phyloP scores from a whole-genome alignment of 2,797 vertebrate species.

The Zenarchopterus dispar region DNA sequence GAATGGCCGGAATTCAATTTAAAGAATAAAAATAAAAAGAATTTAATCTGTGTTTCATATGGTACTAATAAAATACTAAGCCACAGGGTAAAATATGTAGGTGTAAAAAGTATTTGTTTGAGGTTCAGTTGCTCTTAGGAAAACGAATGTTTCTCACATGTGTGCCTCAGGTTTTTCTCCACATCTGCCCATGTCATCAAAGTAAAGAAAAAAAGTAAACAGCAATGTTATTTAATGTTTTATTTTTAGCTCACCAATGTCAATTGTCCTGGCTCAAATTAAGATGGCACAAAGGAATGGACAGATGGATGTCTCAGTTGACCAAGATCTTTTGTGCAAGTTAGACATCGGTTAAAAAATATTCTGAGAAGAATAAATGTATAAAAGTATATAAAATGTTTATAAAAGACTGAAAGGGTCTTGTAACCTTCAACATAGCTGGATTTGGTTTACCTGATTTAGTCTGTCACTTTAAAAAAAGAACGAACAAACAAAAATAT shows the following conservation, averaged over 20 bases:
- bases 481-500: too few species aligned
- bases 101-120: conserved; percentile 8
- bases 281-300: conserved; percentile 23
- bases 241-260: conserved; percentile 56
- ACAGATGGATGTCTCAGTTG: too few species aligned
- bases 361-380: conserved; percentile 24
- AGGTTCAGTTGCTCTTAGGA: conserved; percentile 14
- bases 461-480: not conserved
- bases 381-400: conserved; percentile 32
- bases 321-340: conserved; percentile 27
- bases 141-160: conserved; percentile 16
- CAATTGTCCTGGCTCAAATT: conserved; percentile 22
- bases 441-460: conserved; percentile 15
- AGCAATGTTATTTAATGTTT: conserved; percentile 41
- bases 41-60: too few species aligned
- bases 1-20: conserved; percentile 50
- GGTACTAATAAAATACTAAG: conserved; percentile 1
- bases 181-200: conserved; percentile 25
- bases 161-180: not conserved
- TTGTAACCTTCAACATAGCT: not conserved
- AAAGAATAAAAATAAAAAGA: not conserved
- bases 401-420: conserved; percentile 6
- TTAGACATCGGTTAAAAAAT: conserved; percentile 12
- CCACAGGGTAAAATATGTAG: conserved; percentile 36
- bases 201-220: conserved; percentile 28